A percentile compares a stretch with the other conserved stretches of the same genome.
These are phyloP conservation scores for Sebastes iracundus DNA, from an alignment of 2,797 vertebrate species.

Conservation along the genomic window DNA sequence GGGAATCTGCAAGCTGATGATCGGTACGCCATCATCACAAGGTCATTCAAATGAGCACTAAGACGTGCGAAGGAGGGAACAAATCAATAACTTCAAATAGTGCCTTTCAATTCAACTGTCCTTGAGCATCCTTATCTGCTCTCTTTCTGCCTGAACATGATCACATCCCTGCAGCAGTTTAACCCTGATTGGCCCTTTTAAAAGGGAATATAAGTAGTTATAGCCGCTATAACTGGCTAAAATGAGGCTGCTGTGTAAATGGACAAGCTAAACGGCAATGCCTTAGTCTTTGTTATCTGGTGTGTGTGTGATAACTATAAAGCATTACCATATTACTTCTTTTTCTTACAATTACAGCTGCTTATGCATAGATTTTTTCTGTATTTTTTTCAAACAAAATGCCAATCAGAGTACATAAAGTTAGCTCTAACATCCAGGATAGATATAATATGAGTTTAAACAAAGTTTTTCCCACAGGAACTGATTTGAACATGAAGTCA, in stretches of 20 bases:
- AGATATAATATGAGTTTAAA: not conserved
- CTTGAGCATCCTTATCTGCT: constrained; percentile 39
- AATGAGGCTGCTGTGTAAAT: not conserved
- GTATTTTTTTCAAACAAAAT: not conserved
- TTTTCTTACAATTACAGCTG: not conserved
- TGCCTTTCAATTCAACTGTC: constrained; percentile 37
- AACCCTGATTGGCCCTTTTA: constrained; percentile 34
- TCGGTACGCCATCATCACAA: not conserved
- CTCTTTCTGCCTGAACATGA: constrained; percentile 31
- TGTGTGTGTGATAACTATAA: not conserved
- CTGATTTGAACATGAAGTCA: not conserved
- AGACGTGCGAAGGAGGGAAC: not conserved
- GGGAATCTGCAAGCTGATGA: not conserved
- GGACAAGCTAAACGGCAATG: not conserved
- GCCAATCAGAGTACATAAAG: not conserved
- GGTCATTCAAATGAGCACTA: constrained; percentile 20
- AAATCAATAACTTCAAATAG: constrained; percentile 47
- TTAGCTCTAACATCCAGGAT: not conserved
- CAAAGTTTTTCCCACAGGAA: not conserved
- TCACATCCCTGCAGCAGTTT: constrained; percentile 39
- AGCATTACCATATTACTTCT: not conserved
- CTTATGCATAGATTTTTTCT: not conserved
- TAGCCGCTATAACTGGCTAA: not conserved
- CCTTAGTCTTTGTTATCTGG: not conserved
- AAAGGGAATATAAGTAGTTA: not conserved